These are phyloP conservation scores for Hemiscyllium ocellatum DNA, from an alignment of 2,113 vertebrate genomes.

Conservation along the genomic window DNA sequence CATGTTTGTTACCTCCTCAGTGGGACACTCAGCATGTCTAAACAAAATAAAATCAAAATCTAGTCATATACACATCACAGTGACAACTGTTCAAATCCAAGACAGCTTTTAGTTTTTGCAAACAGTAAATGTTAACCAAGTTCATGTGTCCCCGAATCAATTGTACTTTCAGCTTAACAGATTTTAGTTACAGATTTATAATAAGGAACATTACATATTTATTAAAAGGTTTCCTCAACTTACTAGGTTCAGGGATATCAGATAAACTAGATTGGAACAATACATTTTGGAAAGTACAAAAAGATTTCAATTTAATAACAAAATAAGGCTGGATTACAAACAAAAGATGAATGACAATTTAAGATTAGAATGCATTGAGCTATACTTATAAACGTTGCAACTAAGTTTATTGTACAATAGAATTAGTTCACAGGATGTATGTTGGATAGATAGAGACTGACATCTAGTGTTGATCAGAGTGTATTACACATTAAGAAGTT, in stretches of 20 bases:
- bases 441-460: neutral
- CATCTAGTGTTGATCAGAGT: neutral
- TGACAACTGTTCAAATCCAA: neutral
- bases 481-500: neutral
- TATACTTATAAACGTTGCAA: neutral
- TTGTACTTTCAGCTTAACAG: neutral
- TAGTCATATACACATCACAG: neutral
- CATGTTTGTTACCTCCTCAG: slow-evolving; percentile 71
- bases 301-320: slow-evolving; percentile 38
- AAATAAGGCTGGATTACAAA: neutral
- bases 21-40: slow-evolving; percentile 88
- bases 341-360: neutral
- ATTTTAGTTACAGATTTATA: neutral
- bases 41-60: slow-evolving; percentile 44
- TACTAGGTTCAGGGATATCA: neutral
- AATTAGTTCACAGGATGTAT: neutral
- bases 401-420: neutral
- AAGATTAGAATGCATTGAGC: neutral
- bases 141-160: neutral
- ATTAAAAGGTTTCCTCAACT: neutral
- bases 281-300: neutral
- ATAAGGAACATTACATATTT: neutral
- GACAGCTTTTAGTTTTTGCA: neutral
- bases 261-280: neutral
- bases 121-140: neutral